Evolutionary conservation across 2,888 invertebrate genomes (phyloP).

Genomic region (Perizoma affinitatum): DNA sequence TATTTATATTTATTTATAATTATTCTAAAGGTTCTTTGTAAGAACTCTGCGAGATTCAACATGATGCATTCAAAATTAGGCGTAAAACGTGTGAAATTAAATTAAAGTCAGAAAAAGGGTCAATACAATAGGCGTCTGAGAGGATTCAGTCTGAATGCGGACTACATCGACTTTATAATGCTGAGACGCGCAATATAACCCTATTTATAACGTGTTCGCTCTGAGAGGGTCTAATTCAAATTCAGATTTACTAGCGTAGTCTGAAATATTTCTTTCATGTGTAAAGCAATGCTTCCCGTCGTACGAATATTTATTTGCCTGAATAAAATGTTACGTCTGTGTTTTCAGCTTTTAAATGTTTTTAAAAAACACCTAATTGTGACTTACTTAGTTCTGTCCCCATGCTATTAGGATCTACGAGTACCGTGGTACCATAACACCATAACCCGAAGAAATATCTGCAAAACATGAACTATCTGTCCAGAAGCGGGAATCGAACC

Average conservation of each 20-base stretch:
- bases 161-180: conserved; percentile 64
- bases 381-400: too few relatives aligned
- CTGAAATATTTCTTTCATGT: conserved; percentile 52
- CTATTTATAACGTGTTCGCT: conserved; percentile 59
- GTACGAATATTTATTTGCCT: conserved; percentile 24
- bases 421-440: too few relatives aligned
- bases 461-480: too few relatives aligned
- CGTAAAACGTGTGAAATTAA: conserved; percentile 66
- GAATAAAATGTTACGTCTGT: neutral
- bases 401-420: too few relatives aligned
- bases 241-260: conserved; percentile 55
- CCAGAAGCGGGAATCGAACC: too few relatives aligned
- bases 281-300: conserved; percentile 38
- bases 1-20: too few relatives aligned
- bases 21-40: too few relatives aligned
- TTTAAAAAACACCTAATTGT: too few relatives aligned
- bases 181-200: conserved; percentile 60
- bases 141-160: conserved; percentile 59
- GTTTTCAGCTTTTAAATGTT: neutral
- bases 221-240: conserved; percentile 58
- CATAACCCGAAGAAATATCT: too few relatives aligned
- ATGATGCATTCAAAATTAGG: conserved; percentile 49
- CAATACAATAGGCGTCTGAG: conserved; percentile 62
- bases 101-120: conserved; percentile 69
- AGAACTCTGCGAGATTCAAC: conserved; percentile 37